Percentiles rank a stretch among this genome's conserved stretches.
Conservation (phyloP, 53 echinoderm and acorn worm genomes). For the Pentamera pediparva region DNA sequence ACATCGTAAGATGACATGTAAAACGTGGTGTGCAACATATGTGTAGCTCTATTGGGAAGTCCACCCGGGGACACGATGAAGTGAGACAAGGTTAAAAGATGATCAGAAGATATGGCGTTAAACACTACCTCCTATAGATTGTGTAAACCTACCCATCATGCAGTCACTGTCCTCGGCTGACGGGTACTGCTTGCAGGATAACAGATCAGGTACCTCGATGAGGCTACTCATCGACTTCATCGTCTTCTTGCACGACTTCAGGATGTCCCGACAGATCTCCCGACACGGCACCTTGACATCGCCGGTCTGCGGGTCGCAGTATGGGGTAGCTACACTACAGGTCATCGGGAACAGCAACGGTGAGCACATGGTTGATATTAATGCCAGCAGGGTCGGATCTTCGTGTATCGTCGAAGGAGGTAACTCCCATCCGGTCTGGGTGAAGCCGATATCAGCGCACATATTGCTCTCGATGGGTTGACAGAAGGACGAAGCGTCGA, state of each 20-base stretch:
- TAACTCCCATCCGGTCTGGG: background rate
- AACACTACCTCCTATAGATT: no score
- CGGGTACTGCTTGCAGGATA: constrained; percentile 36
- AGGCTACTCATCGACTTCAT: constrained; percentile 26
- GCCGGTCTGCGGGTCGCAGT: constrained; percentile 40
- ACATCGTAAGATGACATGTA: no score
- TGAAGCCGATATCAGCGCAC: constrained; percentile 13
- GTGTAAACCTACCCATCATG: constrained; percentile 29
- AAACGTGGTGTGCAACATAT: no score
- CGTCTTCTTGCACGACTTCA: constrained; percentile 40
- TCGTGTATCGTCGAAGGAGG: background rate
- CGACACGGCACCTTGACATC: constrained; percentile 22
- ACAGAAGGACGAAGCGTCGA: background rate
- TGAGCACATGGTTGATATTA: constrained; percentile 47
- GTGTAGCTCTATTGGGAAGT: no score
- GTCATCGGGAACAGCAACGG: constrained; percentile 35
- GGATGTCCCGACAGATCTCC: constrained; percentile 34
- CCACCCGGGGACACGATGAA: no score
- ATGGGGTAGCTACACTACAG: constrained; percentile 44
- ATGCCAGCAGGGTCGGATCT: background rate
- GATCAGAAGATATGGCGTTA: no score
- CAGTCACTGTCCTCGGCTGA: constrained; percentile 28
- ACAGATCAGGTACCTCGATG: constrained; percentile 8
- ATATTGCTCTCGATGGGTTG: background rate
- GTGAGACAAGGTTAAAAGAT: no score